These are phyloP conservation scores for Melanocharis versteri DNA, from an alignment of 2,113 vertebrate genomes.

Conservation along the genomic window DNA sequence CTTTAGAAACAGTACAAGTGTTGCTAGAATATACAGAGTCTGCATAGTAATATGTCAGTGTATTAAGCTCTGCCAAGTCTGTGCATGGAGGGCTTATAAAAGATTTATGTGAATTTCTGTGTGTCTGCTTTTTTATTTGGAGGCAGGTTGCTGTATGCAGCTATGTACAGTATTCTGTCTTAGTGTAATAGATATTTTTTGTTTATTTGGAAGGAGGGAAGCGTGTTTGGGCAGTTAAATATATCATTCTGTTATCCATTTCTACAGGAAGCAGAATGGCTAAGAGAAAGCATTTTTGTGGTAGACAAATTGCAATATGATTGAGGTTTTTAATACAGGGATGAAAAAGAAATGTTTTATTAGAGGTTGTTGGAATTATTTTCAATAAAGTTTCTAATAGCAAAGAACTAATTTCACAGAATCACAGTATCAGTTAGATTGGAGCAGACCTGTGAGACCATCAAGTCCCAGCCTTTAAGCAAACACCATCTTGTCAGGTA, in stretches of 20 bases:
- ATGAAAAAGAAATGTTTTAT: not conserved
- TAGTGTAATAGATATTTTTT: not conserved
- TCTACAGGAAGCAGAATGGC: not conserved
- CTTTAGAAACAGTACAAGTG: not conserved
- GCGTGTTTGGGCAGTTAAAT: not conserved
- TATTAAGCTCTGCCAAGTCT: not conserved
- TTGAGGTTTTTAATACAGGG: not conserved
- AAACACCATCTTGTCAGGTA: not conserved
- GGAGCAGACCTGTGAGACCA: not conserved
- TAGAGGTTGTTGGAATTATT: not conserved
- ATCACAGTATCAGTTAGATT: not conserved
- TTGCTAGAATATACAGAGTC: not conserved
- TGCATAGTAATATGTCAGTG: not conserved
- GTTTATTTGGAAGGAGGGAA: not conserved
- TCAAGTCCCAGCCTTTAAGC: not conserved
- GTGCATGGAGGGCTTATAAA: not conserved
- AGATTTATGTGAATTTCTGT: not conserved
- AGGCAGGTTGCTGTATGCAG: not conserved
- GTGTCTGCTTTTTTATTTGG: not conserved
- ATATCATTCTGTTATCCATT: not conserved
- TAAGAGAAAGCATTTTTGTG: not conserved
- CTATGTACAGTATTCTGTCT: not conserved
- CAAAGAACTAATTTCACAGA: not conserved
- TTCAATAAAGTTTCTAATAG: not conserved
- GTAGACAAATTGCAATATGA: not conserved